phyloP scores from a whole-genome alignment of 1,140 invertebrate genomes.

The Agrilus planipennis region DNA sequence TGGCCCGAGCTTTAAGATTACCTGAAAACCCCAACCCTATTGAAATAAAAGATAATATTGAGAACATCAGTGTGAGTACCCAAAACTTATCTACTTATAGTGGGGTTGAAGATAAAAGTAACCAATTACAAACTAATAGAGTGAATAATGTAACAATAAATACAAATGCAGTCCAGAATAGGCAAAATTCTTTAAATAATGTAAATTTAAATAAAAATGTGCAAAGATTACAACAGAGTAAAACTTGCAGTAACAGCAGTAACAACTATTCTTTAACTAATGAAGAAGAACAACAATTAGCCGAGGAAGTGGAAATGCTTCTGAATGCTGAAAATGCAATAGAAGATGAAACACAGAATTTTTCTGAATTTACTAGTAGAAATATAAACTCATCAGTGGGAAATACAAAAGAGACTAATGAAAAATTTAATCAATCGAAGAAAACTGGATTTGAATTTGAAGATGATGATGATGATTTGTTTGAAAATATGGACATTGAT shows the following conservation, averaged over 20 bases:
- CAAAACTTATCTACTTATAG: conserved; percentile 8
- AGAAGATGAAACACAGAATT: conserved; percentile 3
- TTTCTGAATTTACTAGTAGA: background rate
- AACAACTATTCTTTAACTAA: conserved; percentile 2
- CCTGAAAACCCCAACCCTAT: conserved; percentile 38
- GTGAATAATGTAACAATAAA: background rate
- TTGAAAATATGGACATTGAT: conserved; percentile 18
- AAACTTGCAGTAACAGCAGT: background rate
- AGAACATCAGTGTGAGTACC: no score
- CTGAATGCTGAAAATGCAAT: conserved; percentile 16
- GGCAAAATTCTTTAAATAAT: background rate
- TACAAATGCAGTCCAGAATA: background rate
- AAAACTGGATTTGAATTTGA: background rate
- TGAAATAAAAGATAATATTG: conserved; percentile 16
- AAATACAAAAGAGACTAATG: background rate
- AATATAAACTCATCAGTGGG: background rate
- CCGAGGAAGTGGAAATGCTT: conserved; percentile 17
- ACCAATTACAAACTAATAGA: background rate
- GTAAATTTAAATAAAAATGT: background rate
- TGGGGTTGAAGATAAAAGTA: conserved; percentile 15
- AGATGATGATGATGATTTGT: conserved; percentile 14
- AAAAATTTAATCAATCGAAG: background rate
- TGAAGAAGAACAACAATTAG: conserved; percentile 12
- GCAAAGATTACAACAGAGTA: background rate
- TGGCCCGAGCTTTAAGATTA: conserved; percentile 44